phyloP scores from a whole-genome alignment of 2,888 invertebrate species.

The Terebella lapidaria region DNA sequence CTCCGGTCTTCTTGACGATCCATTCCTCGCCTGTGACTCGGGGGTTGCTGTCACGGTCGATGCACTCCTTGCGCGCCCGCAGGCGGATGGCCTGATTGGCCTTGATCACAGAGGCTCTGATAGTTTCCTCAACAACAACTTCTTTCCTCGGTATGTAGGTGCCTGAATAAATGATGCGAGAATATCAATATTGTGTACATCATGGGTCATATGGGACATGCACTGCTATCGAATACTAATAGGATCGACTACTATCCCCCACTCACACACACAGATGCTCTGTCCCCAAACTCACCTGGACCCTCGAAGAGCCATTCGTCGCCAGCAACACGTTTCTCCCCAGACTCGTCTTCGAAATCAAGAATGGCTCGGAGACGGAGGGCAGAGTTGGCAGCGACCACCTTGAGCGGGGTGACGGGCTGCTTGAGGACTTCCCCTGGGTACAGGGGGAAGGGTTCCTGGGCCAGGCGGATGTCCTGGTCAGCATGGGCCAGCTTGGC shows the following conservation, averaged over 20 bases:
- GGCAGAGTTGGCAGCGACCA: slow-evolving; percentile 55
- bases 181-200: too few species aligned
- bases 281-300: slow-evolving; percentile 25
- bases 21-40: slow-evolving; percentile 55
- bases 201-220: too few species aligned
- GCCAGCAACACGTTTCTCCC: slow-evolving; percentile 52
- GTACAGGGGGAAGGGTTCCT: slow-evolving; percentile 57
- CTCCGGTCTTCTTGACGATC: slow-evolving; percentile 55
- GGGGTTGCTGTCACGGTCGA: slow-evolving; percentile 16
- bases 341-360: slow-evolving; percentile 52
- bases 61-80: slow-evolving; percentile 46
- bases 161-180: slow-evolving; percentile 31
- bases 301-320: slow-evolving; percentile 58
- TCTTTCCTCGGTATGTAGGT: slow-evolving; percentile 54
- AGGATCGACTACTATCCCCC: too few species aligned
- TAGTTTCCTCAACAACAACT: slow-evolving; percentile 53
- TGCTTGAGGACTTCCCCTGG: slow-evolving; percentile 52
- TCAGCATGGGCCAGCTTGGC: slow-evolving; percentile 54
- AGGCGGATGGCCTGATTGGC: slow-evolving; percentile 56
- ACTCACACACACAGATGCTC: too few species aligned
- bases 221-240: too few species aligned
- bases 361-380: slow-evolving; percentile 52
- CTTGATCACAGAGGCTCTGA: slow-evolving; percentile 53
- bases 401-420: slow-evolving; percentile 26
- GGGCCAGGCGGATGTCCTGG: slow-evolving; percentile 55